Evolutionary conservation across 1,140 invertebrate genomes (phyloP).

Genomic region (Lepidurus packardi): DNA sequence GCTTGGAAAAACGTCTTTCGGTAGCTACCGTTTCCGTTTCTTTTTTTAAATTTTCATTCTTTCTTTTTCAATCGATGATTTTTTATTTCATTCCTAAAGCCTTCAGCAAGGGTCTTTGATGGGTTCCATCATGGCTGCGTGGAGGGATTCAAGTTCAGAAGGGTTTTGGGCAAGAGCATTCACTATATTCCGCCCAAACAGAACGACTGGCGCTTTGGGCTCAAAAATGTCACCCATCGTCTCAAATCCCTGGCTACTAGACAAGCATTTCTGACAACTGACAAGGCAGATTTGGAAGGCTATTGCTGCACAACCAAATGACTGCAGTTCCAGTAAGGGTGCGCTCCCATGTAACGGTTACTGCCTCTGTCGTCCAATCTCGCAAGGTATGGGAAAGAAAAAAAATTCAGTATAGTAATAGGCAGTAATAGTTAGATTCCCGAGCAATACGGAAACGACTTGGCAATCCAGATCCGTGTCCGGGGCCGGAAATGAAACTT

Average conservation of each 20-base stretch:
- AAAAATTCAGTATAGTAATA: not conserved
- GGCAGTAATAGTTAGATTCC: not conserved
- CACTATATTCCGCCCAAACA: not conserved
- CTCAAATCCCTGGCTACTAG: not conserved
- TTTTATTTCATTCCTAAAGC: not conserved
- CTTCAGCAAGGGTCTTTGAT: not conserved
- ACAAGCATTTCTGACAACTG: not conserved
- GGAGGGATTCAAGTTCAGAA: conserved; percentile 1
- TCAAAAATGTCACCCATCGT: not conserved
- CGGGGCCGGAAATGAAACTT: conserved; percentile 9
- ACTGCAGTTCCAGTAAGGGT: not conserved
- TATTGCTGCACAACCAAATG: conserved; percentile 22
- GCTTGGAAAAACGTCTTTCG: not conserved
- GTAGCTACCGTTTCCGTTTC: not conserved
- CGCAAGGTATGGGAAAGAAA: not conserved
- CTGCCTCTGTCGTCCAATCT: not conserved
- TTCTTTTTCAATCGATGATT: not conserved
- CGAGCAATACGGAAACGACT: conserved; percentile 9
- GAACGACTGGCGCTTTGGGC: not conserved
- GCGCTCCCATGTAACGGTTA: not conserved
- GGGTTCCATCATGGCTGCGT: not conserved
- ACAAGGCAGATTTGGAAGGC: conserved; percentile 7
- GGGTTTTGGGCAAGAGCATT: not conserved
- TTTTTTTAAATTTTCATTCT: not conserved
- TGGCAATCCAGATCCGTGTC: conserved; percentile 20